Evolutionary conservation across 2,113 vertebrate genomes (phyloP).

Genomic region (Lycaon pictus): DNA sequence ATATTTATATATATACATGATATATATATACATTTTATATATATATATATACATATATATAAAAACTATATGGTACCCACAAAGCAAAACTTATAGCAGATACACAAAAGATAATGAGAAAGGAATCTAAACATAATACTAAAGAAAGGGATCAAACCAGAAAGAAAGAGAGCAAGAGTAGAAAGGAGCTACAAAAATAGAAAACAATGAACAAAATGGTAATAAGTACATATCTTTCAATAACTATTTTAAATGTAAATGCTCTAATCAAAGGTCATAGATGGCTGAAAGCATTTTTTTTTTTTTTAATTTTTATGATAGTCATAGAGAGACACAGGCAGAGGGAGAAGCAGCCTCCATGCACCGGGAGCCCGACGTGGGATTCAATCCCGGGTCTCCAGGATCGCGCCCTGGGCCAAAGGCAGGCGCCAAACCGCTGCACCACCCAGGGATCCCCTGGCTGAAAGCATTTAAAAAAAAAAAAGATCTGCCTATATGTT

Average conservation of each 20-base stretch:
- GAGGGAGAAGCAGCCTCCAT: too few species aligned
- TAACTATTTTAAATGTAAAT: neutral
- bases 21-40: too few species aligned
- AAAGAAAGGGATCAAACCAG: neutral
- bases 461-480: neutral
- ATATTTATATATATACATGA: neutral
- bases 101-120: neutral
- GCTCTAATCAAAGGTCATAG: neutral
- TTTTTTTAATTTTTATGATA: too few species aligned
- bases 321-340: too few species aligned
- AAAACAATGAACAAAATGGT: neutral
- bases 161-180: neutral
- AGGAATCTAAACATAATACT: neutral
- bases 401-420: too few species aligned
- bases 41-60: neutral
- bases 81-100: neutral
- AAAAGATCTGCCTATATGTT: neutral
- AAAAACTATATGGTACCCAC: neutral
- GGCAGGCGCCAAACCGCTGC: too few species aligned
- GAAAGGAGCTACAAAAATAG: neutral
- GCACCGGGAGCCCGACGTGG: too few species aligned
- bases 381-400: too few species aligned
- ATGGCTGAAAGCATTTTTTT: neutral
- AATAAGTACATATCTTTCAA: neutral
- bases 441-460: neutral